phyloP scores from a whole-genome alignment of 2,888 invertebrate species.

The Herminia tarsipennalis region DNA sequence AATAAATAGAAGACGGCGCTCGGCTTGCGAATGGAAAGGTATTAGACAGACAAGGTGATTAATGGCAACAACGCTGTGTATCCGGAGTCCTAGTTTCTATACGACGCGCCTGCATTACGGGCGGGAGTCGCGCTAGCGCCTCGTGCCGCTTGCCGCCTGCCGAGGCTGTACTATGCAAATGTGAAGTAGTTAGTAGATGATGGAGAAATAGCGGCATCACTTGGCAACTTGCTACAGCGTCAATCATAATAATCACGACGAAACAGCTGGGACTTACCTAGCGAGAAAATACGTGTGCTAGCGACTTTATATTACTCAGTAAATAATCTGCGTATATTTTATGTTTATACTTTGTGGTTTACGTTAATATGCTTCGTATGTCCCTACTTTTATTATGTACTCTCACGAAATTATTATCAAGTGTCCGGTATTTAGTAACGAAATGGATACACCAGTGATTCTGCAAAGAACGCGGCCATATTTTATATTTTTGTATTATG shows the following conservation, averaged over 20 bases:
- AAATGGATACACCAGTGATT: constrained; percentile 48
- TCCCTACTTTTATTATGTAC: too few relatives aligned
- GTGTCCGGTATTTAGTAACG: constrained; percentile 15
- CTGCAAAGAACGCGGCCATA: constrained; percentile 57
- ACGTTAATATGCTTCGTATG: too few relatives aligned
- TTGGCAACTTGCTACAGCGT: constrained; percentile 69
- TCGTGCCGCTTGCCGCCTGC: constrained; percentile 53
- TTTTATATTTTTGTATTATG: constrained; percentile 75
- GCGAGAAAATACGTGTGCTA: constrained; percentile 32
- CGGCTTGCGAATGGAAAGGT: constrained; percentile 78
- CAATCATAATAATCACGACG: constrained; percentile 70
- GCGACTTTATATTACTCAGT: constrained; percentile 14
- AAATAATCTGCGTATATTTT: constrained; percentile 18
- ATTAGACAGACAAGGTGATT: constrained; percentile 83
- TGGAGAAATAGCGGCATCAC: constrained; percentile 67
- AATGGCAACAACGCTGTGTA: constrained; percentile 71
- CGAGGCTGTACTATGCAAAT: constrained; percentile 72
- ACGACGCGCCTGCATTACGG: constrained; percentile 50
- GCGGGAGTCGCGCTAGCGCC: constrained; percentile 51
- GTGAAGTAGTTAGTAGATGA: constrained; percentile 70
- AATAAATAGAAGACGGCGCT: constrained; percentile 76
- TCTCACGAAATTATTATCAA: constrained; percentile 13
- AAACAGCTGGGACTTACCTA: constrained; percentile 58
- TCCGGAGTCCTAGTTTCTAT: constrained; percentile 58
- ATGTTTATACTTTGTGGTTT: neutral